These are phyloP conservation scores for Drosophila neotestacea DNA, from an alignment of 2,888 invertebrate species.

Conservation along the genomic window DNA sequence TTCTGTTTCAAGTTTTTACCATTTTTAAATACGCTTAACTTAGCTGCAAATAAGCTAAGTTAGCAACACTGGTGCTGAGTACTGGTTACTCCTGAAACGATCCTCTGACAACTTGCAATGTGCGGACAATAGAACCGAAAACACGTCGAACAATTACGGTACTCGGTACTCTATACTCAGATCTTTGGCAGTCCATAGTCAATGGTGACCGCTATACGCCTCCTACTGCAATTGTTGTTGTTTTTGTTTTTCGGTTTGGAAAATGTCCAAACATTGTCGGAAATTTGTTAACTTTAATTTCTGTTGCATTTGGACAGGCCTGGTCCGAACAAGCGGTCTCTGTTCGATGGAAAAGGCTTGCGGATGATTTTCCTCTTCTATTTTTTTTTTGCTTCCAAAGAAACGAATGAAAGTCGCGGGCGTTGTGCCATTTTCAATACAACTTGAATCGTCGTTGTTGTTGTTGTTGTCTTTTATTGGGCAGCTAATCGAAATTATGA, in stretches of 20 bases:
- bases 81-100: slow-evolving; percentile 17
- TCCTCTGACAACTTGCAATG: slow-evolving; percentile 65
- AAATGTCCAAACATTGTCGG: slow-evolving; percentile 81
- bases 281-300: slow-evolving; percentile 81
- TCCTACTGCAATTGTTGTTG: slow-evolving; percentile 5
- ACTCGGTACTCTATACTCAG: slow-evolving; percentile 42
- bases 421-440: slow-evolving; percentile 58
- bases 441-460: slow-evolving; percentile 16
- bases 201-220: slow-evolving; percentile 43
- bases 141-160: slow-evolving; percentile 74
- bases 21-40: too few species aligned
- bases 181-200: slow-evolving; percentile 47
- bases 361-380: slow-evolving; percentile 31
- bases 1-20: too few species aligned
- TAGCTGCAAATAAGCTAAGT: too few species aligned
- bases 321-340: slow-evolving; percentile 21
- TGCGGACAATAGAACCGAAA: slow-evolving; percentile 68
- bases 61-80: background rate
- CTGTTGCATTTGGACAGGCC: slow-evolving; percentile 71
- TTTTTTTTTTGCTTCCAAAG: background rate
- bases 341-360: slow-evolving; percentile 41
- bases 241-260: slow-evolving; percentile 46
- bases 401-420: slow-evolving; percentile 71
- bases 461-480: slow-evolving; percentile 57
- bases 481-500: slow-evolving; percentile 77